Evolutionary conservation across 2,113 vertebrate species (phyloP).

Genomic region (Hippocampus guttulatus): DNA sequence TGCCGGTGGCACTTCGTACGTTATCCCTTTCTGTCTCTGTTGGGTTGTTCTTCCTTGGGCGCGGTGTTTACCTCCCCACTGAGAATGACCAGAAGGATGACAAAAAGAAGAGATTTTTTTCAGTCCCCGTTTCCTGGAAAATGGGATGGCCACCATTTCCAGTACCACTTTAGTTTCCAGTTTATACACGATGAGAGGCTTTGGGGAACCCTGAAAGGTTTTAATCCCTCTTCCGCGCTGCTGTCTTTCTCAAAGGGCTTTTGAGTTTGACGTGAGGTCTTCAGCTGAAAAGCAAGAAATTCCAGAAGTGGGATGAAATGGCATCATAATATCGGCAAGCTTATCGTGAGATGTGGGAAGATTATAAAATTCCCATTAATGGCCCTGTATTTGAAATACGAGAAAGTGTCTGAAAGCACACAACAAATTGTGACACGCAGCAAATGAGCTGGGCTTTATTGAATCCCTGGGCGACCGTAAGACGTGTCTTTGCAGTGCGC

Average conservation of each 20-base stretch:
- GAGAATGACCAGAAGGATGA: constrained; percentile 32
- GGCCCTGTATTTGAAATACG: constrained; percentile 58
- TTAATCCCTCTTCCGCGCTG: constrained; percentile 61
- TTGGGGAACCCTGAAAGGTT: constrained; percentile 58
- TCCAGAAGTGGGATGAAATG: constrained; percentile 44
- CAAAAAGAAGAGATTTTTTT: constrained; percentile 42
- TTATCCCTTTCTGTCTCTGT: no score
- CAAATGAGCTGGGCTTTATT: constrained; percentile 67
- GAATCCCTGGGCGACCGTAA: constrained; percentile 62
- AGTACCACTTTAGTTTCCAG: constrained; percentile 66
- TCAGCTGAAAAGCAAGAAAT: constrained; percentile 53
- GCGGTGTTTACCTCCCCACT: background rate
- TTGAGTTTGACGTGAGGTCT: constrained; percentile 71
- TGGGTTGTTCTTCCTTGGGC: no score
- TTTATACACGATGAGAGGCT: constrained; percentile 61
- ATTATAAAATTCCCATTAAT: constrained; percentile 58
- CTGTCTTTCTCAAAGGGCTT: constrained; percentile 59
- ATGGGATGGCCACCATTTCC: constrained; percentile 56
- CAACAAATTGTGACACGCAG: constrained; percentile 63
- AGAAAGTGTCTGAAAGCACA: constrained; percentile 57
- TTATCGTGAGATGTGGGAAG: constrained; percentile 57
- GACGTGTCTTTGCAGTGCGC: constrained; percentile 42
- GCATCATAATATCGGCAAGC: constrained; percentile 48
- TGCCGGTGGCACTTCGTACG: no score
- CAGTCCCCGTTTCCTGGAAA: constrained; percentile 46